These are phyloP conservation scores for Ectobius pallidus DNA, from an alignment of 2,888 invertebrate species.

Conservation along the genomic window DNA sequence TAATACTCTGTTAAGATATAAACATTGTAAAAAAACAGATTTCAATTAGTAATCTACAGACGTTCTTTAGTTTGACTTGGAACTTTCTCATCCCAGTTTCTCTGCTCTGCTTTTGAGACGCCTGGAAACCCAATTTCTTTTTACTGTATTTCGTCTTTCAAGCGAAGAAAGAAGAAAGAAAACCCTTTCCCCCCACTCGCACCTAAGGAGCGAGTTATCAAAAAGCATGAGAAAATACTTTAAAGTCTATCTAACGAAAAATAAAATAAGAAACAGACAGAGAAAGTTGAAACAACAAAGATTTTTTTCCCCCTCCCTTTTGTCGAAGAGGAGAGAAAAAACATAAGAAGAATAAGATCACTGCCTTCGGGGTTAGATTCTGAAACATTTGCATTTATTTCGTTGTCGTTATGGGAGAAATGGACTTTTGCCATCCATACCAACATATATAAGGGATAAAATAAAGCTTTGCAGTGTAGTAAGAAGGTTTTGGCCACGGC, in stretches of 20 bases:
- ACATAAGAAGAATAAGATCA: neutral
- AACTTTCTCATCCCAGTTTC: no score
- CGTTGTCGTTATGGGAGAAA: neutral
- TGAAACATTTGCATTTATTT: slow-evolving; percentile 13
- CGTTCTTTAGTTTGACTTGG: no score
- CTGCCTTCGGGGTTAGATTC: neutral
- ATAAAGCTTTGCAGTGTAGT: neutral
- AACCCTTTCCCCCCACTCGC: neutral
- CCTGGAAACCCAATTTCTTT: neutral
- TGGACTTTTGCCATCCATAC: no score
- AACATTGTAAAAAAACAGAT: no score
- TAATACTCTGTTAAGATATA: no score
- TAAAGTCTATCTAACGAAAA: slow-evolving; percentile 1
- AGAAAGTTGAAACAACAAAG: neutral
- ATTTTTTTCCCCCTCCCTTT: slow-evolving; percentile 4
- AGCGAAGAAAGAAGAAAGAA: neutral
- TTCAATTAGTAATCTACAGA: no score
- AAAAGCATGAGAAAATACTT: neutral
- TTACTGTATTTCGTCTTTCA: slow-evolving; percentile 1
- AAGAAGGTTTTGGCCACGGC: neutral
- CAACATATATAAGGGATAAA: neutral
- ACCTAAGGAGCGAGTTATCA: neutral
- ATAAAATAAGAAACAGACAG: neutral
- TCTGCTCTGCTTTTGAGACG: slow-evolving; percentile 11
- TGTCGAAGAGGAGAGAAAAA: neutral